phyloP scores from a whole-genome alignment of 2,888 invertebrate genomes.

The Rhopalosiphum nymphaeae region DNA sequence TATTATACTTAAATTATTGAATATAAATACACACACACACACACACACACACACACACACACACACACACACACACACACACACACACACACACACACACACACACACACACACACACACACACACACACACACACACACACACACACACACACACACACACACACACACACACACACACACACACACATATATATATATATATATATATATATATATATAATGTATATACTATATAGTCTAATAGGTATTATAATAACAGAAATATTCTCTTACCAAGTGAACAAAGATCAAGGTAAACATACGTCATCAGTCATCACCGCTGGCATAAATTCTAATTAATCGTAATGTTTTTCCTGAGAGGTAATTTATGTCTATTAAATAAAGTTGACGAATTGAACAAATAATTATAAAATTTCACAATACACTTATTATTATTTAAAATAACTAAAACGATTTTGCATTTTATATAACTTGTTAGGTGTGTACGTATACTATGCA shows the following conservation, averaged over 20 bases:
- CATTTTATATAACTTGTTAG: not conserved
- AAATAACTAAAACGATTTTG: not conserved
- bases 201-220: no score
- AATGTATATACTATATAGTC: not conserved
- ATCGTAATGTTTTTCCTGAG: not conserved
- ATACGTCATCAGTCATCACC: not conserved
- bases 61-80: not conserved
- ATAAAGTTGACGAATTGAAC: not conserved
- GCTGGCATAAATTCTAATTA: conserved; percentile 24
- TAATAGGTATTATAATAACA: not conserved
- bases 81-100: not conserved
- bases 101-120: not conserved
- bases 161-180: not conserved
- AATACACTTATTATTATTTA: not conserved
- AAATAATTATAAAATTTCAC: not conserved
- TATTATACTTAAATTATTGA: not conserved
- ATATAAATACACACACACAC: not conserved
- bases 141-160: not conserved
- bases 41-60: not conserved
- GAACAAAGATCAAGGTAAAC: conserved; percentile 47
- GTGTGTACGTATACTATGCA: not conserved
- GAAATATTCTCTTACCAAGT: not conserved
- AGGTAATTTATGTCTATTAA: not conserved
- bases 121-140: not conserved
- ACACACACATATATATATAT: no score